phyloP scores from a whole-genome alignment of 1,140 invertebrate species.

The Xylocopa sonorina region DNA sequence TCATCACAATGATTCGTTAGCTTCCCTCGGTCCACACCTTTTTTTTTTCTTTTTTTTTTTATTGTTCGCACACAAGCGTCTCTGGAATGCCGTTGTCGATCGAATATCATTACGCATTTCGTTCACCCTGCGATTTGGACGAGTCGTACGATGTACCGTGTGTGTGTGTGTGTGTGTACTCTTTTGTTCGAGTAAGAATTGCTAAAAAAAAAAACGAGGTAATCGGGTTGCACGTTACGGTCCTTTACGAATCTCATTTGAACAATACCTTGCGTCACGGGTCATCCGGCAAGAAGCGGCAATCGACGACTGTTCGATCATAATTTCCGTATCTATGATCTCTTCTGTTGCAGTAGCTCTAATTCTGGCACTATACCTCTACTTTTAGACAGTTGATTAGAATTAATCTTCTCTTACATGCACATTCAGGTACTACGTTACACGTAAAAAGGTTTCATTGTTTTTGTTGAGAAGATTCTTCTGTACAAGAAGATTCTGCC shows the following conservation, averaged over 20 bases:
- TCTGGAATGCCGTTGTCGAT: slow-evolving; percentile 61
- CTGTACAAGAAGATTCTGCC: too few relatives aligned
- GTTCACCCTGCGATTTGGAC: neutral
- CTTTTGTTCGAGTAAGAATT: slow-evolving; percentile 50
- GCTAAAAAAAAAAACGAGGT: slow-evolving; percentile 69
- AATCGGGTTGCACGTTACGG: slow-evolving; percentile 64
- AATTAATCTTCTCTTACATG: too few relatives aligned
- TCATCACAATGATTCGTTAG: slow-evolving; percentile 34
- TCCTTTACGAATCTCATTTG: slow-evolving; percentile 38
- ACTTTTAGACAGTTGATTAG: too few relatives aligned
- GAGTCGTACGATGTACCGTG: neutral
- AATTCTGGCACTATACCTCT: too few relatives aligned
- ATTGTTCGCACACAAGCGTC: slow-evolving; percentile 25
- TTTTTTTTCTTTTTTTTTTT: neutral
- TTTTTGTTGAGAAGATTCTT: too few relatives aligned
- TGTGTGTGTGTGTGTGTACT: too few relatives aligned
- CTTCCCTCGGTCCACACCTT: neutral
- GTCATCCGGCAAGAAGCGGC: slow-evolving; percentile 46
- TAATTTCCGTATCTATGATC: neutral
- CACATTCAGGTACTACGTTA: too few relatives aligned
- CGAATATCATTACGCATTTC: slow-evolving; percentile 13
- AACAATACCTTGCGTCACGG: slow-evolving; percentile 23
- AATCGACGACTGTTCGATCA: neutral
- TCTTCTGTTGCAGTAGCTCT: neutral
- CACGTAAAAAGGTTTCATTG: too few relatives aligned